A percentile compares a stretch with the other conserved stretches of the same genome.
Evolutionary conservation across 2,888 invertebrate species (phyloP).

Genomic region (Drosophila helvetica): DNA sequence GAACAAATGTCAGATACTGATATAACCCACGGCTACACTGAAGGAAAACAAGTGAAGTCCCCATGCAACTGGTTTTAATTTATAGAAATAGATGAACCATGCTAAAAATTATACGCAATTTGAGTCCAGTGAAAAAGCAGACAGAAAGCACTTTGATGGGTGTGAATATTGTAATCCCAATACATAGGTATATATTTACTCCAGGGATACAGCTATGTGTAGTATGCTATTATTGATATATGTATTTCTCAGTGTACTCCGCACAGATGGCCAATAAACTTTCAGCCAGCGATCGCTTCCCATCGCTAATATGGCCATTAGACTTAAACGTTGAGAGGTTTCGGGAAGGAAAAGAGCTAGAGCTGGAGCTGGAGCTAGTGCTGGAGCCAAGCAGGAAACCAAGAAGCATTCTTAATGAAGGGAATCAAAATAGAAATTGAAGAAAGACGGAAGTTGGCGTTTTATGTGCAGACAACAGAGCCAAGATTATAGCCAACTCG

Average conservation of each 20-base stretch:
- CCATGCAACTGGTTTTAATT: too few relatives aligned
- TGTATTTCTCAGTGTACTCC: constrained; percentile 10
- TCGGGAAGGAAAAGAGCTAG: not conserved
- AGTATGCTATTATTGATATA: not conserved
- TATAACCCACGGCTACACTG: not conserved
- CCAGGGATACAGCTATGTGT: too few relatives aligned
- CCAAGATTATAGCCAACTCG: constrained; percentile 50
- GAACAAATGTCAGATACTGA: constrained; percentile 32
- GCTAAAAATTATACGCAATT: too few relatives aligned
- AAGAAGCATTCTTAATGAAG: constrained; percentile 42
- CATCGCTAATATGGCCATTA: constrained; percentile 71
- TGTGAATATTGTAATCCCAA: too few relatives aligned
- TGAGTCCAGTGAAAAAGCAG: too few relatives aligned
- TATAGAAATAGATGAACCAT: too few relatives aligned
- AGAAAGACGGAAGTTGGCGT: constrained; percentile 71
- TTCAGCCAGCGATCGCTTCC: constrained; percentile 39
- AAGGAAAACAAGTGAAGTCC: not conserved
- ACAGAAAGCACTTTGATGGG: not conserved
- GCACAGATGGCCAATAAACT: constrained; percentile 32
- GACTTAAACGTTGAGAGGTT: constrained; percentile 32
- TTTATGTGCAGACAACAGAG: constrained; percentile 51
- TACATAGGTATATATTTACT: too few relatives aligned
- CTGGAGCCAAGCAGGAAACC: constrained; percentile 34
- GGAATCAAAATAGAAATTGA: constrained; percentile 57
- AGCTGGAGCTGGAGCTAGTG: too few relatives aligned